Evolutionary conservation across 1,140 invertebrate species (phyloP).

Genomic region (Trigoniulus corallinus): DNA sequence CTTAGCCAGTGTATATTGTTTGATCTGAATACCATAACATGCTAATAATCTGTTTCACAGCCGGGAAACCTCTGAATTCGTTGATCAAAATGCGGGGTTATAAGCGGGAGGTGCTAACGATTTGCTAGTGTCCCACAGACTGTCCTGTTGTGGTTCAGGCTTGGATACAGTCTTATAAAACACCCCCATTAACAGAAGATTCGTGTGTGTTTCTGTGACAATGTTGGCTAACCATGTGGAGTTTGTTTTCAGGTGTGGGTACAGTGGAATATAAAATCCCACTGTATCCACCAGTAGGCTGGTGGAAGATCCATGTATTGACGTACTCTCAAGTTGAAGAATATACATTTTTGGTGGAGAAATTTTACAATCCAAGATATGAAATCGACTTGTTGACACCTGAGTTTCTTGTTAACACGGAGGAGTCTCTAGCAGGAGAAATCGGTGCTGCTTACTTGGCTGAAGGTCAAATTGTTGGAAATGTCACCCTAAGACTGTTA

Average conservation of each 20-base stretch:
- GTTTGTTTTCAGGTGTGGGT: constrained; percentile 22
- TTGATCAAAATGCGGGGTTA: no score
- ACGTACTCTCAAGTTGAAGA: constrained; percentile 30
- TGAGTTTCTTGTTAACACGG: constrained; percentile 25
- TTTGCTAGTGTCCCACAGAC: no score
- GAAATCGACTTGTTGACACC: constrained; percentile 25
- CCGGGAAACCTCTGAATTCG: no score
- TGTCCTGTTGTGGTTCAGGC: no score
- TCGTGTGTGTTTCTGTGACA: background rate
- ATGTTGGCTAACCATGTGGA: background rate
- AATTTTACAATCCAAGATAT: constrained; percentile 30
- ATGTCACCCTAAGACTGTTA: constrained; percentile 20
- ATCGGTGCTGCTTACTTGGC: constrained; percentile 21
- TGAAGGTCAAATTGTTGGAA: constrained; percentile 24
- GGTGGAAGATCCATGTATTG: constrained; percentile 30
- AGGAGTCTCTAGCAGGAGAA: constrained; percentile 20
- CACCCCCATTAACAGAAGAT: no score
- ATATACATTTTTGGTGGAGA: constrained; percentile 28
- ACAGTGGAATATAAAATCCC: constrained; percentile 26
- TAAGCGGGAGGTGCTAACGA: no score
- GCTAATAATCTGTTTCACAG: no score
- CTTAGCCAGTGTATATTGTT: no score
- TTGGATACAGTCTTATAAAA: no score
- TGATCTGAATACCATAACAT: no score
- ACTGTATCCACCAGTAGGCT: constrained; percentile 25